Conservation (phyloP, 1,140 invertebrate species). For the Halesus radiatus region DNA sequence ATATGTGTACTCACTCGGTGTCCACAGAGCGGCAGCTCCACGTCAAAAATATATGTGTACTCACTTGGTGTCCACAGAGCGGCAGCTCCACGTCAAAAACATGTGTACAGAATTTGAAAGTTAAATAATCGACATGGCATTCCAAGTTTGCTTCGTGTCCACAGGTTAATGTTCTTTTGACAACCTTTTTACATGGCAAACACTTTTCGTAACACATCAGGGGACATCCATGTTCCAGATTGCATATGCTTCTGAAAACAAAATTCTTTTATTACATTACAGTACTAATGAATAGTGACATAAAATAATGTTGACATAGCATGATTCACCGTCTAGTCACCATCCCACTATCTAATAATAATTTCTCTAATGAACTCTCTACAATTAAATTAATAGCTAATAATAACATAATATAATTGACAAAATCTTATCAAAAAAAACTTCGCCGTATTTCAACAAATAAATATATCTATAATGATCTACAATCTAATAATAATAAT, state of each 20-base stretch:
- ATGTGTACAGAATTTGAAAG: slow-evolving; percentile 60
- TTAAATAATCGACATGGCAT: slow-evolving; percentile 62
- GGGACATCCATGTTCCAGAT: slow-evolving; percentile 66
- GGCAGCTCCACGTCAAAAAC: slow-evolving; percentile 61
- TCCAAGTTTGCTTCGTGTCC: slow-evolving; percentile 63
- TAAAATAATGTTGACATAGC: too few relatives aligned
- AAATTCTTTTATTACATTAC: too few relatives aligned
- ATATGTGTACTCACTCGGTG: slow-evolving; percentile 61
- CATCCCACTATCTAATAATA: too few relatives aligned
- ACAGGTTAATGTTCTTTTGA: slow-evolving; percentile 66
- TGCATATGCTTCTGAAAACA: slow-evolving; percentile 64
- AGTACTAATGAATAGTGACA: neutral
- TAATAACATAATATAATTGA: too few relatives aligned
- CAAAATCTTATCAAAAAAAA: too few relatives aligned
- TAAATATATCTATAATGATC: too few relatives aligned
- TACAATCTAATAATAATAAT: too few relatives aligned
- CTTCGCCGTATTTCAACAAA: too few relatives aligned
- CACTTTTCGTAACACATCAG: slow-evolving; percentile 67
- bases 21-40: too few relatives aligned
- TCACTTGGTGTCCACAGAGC: slow-evolving; percentile 68
- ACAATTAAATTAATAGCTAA: too few relatives aligned
- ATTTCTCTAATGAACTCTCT: too few relatives aligned
- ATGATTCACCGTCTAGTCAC: too few relatives aligned
- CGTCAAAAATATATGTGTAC: neutral
- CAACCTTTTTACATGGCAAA: slow-evolving; percentile 63